Evolutionary conservation across 2,113 vertebrate genomes (phyloP).

Genomic region (Pelobates fuscus): DNA sequence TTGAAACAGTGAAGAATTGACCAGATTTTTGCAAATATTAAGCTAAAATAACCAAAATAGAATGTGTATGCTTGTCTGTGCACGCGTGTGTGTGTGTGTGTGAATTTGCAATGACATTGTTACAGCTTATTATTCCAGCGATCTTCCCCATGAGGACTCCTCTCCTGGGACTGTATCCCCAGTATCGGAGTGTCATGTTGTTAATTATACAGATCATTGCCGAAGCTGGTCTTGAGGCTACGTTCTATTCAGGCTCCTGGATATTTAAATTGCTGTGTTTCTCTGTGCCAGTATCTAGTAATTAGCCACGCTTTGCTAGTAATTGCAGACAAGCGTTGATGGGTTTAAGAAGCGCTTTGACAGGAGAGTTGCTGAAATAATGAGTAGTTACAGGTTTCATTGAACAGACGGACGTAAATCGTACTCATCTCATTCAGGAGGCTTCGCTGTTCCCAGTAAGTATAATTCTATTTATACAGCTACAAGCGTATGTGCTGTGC

Average conservation of each 20-base stretch:
- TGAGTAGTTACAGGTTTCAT: constrained; percentile 24
- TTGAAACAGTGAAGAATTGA: no score
- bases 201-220: constrained; percentile 32
- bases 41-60: no score
- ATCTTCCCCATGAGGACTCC: no score
- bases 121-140: no score
- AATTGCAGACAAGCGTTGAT: background rate
- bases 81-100: no score
- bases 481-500: no score
- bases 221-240: constrained; percentile 1
- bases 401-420: constrained; percentile 18
- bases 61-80: no score
- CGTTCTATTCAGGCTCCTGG: constrained; percentile 3
- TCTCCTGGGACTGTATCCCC: background rate
- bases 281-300: background rate
- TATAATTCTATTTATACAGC: no score
- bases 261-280: constrained; percentile 32
- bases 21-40: no score
- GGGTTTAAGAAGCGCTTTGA: background rate
- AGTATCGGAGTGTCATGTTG: constrained; percentile 3
- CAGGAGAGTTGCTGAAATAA: constrained; percentile 23
- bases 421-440: constrained; percentile 4
- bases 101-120: no score
- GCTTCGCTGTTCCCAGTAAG: background rate
- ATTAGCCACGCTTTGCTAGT: constrained; percentile 10